Conservation (phyloP, 1,140 invertebrate species). For the Zaprionus lachaisei region DNA sequence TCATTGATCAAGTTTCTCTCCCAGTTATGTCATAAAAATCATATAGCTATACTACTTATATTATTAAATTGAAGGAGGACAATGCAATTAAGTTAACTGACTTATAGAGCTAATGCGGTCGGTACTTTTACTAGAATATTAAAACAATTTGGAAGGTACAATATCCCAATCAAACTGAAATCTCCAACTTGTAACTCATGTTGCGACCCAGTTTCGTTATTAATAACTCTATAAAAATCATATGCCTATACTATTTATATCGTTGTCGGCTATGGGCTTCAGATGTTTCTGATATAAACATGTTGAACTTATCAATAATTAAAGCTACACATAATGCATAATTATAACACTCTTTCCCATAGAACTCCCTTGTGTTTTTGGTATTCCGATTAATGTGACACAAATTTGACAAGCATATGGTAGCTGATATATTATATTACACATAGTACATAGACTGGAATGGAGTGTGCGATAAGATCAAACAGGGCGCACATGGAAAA, state of each 20-base stretch:
- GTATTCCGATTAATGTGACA: conserved; percentile 58
- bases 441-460: background rate
- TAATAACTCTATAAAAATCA: background rate
- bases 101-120: no score
- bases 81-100: no score
- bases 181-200: background rate
- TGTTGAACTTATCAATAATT: conserved; percentile 29
- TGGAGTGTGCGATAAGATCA: conserved; percentile 43
- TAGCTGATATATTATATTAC: conserved; percentile 20
- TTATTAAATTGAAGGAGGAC: no score
- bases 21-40: no score
- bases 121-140: no score
- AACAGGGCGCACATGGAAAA: conserved; percentile 45
- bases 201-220: background rate
- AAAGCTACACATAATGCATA: conserved; percentile 34
- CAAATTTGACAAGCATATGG: conserved; percentile 66
- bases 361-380: background rate
- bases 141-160: no score
- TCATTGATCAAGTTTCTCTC: no score
- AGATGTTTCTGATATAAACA: conserved; percentile 19
- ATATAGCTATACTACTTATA: no score
- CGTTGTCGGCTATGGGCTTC: conserved; percentile 15
- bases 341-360: conserved; percentile 6
- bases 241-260: background rate
- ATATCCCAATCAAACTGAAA: background rate